phyloP scores from a whole-genome alignment of 2,888 invertebrate genomes.

The Psylliodes chrysocephalus region DNA sequence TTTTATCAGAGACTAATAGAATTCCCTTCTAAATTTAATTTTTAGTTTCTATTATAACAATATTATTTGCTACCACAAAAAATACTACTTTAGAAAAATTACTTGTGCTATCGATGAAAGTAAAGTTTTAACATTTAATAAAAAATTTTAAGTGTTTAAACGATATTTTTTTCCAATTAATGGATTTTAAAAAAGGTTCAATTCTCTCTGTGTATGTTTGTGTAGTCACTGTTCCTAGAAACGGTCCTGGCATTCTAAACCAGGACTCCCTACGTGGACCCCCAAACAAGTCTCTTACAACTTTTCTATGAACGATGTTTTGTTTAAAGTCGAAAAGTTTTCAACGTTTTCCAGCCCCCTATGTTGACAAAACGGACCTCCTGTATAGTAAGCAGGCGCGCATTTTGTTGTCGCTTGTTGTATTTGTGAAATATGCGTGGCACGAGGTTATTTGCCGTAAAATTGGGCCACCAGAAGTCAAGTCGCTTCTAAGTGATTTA shows the following conservation, averaged over 20 bases:
- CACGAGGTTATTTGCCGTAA: conserved; percentile 55
- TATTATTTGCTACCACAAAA: too few relatives aligned
- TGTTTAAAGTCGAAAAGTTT: conserved; percentile 55
- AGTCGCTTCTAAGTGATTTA: conserved; percentile 33
- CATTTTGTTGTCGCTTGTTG: conserved; percentile 36
- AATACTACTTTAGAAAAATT: too few relatives aligned
- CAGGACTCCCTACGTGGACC: conserved; percentile 52
- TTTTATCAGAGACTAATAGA: too few relatives aligned
- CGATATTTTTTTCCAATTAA: too few relatives aligned
- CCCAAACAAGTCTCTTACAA: conserved; percentile 52
- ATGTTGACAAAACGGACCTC: conserved; percentile 54
- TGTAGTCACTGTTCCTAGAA: too few relatives aligned
- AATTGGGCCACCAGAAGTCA: conserved; percentile 48
- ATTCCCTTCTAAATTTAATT: too few relatives aligned
- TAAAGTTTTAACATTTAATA: too few relatives aligned
- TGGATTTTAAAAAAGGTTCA: too few relatives aligned
- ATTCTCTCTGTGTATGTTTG: too few relatives aligned
- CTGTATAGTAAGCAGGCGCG: conserved; percentile 41
- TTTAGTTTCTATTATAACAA: too few relatives aligned
- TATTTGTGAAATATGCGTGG: conserved; percentile 51
- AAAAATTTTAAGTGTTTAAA: too few relatives aligned
- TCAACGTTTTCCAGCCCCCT: conserved; percentile 40
- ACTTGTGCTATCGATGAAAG: too few relatives aligned
- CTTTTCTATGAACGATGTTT: conserved; percentile 51
- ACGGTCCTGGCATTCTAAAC: conserved; percentile 11